Evolutionary conservation across 2,113 vertebrate genomes (phyloP).

Genomic region (Coptodon rendalli): DNA sequence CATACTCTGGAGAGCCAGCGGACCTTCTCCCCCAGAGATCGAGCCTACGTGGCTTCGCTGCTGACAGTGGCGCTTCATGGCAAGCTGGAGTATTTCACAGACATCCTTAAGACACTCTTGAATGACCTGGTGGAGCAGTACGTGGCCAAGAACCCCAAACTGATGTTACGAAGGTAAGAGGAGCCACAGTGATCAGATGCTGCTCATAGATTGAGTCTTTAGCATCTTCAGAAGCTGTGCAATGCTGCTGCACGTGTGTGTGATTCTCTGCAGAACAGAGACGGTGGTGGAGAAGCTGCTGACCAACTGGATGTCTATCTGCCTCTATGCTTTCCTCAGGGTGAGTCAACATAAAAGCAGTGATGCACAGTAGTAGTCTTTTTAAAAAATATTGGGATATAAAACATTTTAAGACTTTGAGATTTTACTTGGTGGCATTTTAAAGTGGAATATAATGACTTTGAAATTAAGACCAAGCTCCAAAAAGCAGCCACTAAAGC

Average conservation of each 20-base stretch:
- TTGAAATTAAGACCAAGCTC: neutral
- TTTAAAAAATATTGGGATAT: neutral
- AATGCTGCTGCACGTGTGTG: neutral
- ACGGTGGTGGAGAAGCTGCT: constrained; percentile 96
- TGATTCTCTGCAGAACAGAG: constrained; percentile 81
- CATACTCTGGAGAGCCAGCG: constrained; percentile 96
- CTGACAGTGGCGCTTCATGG: constrained; percentile 92
- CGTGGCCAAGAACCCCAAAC: constrained; percentile 96
- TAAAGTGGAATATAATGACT: neutral
- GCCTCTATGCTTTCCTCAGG: constrained; percentile 90
- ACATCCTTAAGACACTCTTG: constrained; percentile 94
- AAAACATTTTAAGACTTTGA: neutral
- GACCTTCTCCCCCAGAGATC: constrained; percentile 90
- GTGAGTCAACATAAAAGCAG: constrained; percentile 61
- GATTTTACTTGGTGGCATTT: neutral
- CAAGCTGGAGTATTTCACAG: constrained; percentile 95
- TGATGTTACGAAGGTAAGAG: constrained; percentile 90
- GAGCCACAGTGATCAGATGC: neutral
- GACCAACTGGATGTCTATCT: constrained; percentile 99
- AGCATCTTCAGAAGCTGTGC: neutral
- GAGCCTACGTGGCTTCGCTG: constrained; percentile 91
- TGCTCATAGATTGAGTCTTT: accelerated
- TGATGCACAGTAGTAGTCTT: neutral
- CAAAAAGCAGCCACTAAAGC: neutral
- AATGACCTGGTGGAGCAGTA: constrained; percentile 96